Base-by-base conservation (phyloP, 2,888 invertebrate genomes). In the Leucania comma region DNA sequence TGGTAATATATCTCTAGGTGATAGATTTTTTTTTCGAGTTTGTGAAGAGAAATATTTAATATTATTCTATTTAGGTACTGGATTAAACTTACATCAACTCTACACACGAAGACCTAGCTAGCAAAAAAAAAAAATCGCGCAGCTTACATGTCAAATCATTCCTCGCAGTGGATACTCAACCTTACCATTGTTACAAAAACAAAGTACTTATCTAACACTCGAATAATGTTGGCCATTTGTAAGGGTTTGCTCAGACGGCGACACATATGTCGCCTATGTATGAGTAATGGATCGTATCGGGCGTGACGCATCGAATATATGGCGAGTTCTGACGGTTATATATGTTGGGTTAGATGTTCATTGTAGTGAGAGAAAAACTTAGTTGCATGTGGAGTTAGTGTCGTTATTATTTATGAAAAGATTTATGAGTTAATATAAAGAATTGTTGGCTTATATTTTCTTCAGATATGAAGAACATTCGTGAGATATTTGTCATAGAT, bases 141-240 rank as follows among this genome's bases (percentile, higher is more conserved):
- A 1, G 26, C n/a, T 63, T n/a, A 56, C 3, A 17, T 20, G 22
- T 17, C n/a, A 22, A 22, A 17, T 8, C 22, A 20, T 22, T 17
- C 32, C 4, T 9, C 9, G 3, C 62, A 65, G 9, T 66, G 75
- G 46, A 54, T 1, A 5, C 2, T 46, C 5, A 12, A 17, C 71
- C 54, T 77, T 72, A 72, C 10, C 24, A 61, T 56, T 32, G 10
- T 59, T 20, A 66, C 59, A 71, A 77, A 84, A 77, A 82, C 74
- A 79, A 77, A 67, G 67, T 72, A 71, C 70, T 75, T 83, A 70
- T 77, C 68, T 72, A 71, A 78, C 69, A 72, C 57, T 66, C 60
- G 60, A 71, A 74, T 78, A 68, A 75, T 75, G 71, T 70, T 38
- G 48, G 53, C 71, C 60, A 78, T 78, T 80, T 70, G 62, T 78